A percentile compares a stretch with the other conserved stretches of the same genome.
Conservation (phyloP, 2,113 vertebrate species). For the human region DNA sequence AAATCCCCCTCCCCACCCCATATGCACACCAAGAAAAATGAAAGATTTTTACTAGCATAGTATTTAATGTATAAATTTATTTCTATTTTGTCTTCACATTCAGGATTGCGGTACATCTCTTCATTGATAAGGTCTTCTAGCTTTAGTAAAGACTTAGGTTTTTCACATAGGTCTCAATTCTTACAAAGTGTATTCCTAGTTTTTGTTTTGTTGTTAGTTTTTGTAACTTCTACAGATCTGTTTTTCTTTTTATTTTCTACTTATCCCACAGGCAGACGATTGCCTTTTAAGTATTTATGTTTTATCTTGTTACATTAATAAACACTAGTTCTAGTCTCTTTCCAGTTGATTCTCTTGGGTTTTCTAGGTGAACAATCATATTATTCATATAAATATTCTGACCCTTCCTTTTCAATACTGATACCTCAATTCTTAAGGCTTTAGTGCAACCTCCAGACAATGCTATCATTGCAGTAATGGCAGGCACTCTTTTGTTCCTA, state of each 20-base stretch:
- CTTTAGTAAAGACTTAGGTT: not conserved
- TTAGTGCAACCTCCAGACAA: not conserved
- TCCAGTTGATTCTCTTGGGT: not conserved
- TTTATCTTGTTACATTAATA: not conserved
- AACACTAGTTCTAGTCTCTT: not conserved
- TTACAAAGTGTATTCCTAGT: not conserved
- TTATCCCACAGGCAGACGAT: not conserved
- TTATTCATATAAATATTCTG: not conserved
- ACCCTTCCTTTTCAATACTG: not conserved
- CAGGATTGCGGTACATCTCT: not conserved
- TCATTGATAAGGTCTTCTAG: not conserved
- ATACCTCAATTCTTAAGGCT: not conserved
- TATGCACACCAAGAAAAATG: not conserved
- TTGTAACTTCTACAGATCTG: not conserved
- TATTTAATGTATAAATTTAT: not conserved
- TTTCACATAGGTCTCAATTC: not conserved
- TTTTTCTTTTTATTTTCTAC: not conserved
- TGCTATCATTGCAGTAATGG: not conserved
- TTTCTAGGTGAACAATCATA: not conserved
- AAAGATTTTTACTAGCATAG: not conserved
- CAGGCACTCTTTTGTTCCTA: not conserved
- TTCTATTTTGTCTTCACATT: not conserved
- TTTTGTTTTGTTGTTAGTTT: not conserved
- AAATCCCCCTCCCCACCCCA: not conserved
- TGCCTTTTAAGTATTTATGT: not conserved